phyloP scores from a whole-genome alignment of 2,113 vertebrate species.

The Neolamprologus ventralis region DNA sequence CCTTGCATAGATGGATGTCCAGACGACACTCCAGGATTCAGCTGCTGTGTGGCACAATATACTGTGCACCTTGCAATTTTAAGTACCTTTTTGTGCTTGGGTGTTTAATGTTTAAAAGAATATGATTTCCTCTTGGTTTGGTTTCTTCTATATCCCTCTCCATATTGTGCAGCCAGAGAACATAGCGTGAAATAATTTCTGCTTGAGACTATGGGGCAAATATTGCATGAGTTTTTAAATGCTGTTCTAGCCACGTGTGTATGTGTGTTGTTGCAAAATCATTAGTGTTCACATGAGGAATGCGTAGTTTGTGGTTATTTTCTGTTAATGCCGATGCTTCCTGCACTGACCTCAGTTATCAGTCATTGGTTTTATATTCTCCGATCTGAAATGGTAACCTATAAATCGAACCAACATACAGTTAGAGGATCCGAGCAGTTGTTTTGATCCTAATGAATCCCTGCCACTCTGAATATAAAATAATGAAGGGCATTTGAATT shows the following conservation, averaged over 20 bases:
- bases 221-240: constrained; percentile 64
- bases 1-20: background rate
- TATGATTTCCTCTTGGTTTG: constrained; percentile 17
- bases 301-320: constrained; percentile 31
- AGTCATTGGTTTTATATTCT: background rate
- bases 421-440: background rate
- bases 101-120: constrained; percentile 55
- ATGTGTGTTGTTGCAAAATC: constrained; percentile 44
- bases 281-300: constrained; percentile 34
- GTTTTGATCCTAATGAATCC: background rate
- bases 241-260: constrained; percentile 53
- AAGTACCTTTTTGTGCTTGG: constrained; percentile 55
- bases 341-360: background rate
- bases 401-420: background rate
- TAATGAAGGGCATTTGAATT: background rate
- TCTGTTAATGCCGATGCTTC: constrained; percentile 5
- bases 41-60: constrained; percentile 48
- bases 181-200: constrained; percentile 23
- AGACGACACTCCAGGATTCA: constrained; percentile 35
- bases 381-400: background rate
- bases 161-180: constrained; percentile 49
- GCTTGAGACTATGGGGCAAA: constrained; percentile 25
- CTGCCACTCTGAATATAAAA: constrained; percentile 7
- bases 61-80: constrained; percentile 51
- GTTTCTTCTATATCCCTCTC: constrained; percentile 38